Evolutionary conservation across 2,888 invertebrate species (phyloP).

Genomic region (Rosalia funebris): DNA sequence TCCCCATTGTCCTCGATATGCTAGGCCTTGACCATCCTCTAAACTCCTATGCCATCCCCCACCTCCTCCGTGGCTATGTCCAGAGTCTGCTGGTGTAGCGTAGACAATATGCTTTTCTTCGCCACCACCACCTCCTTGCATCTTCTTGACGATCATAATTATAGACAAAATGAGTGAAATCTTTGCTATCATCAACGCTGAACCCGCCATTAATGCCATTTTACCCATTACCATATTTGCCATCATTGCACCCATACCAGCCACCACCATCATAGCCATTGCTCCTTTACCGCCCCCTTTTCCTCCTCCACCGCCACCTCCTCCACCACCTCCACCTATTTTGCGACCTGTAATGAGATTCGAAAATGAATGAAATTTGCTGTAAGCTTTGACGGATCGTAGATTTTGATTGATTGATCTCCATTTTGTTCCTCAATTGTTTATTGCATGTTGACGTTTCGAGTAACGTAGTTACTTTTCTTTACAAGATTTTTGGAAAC

Average conservation of each 20-base stretch:
- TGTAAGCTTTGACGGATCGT: no score
- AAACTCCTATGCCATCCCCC: slow-evolving; percentile 69
- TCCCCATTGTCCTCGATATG: slow-evolving; percentile 73
- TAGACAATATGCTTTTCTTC: slow-evolving; percentile 67
- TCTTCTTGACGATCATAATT: slow-evolving; percentile 73
- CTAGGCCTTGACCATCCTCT: slow-evolving; percentile 72
- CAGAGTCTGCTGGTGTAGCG: slow-evolving; percentile 61
- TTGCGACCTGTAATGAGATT: slow-evolving; percentile 65
- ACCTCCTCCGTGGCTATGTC: slow-evolving; percentile 53
- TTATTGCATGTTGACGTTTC: no score
- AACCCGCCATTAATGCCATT: slow-evolving; percentile 74
- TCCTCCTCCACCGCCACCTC: slow-evolving; percentile 53
- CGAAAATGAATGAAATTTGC: no score
- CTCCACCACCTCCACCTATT: slow-evolving; percentile 62
- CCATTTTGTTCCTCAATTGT: no score
- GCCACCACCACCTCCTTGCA: slow-evolving; percentile 65
- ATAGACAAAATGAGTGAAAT: slow-evolving; percentile 71
- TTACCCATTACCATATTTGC: slow-evolving; percentile 75
- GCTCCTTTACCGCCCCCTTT: slow-evolving; percentile 62
- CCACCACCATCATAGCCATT: slow-evolving; percentile 70
- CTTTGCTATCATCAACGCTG: slow-evolving; percentile 74
- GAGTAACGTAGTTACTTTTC: no score
- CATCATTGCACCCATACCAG: slow-evolving; percentile 73
- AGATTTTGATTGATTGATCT: no score
- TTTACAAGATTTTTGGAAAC: no score